A percentile compares a stretch with the other conserved stretches of the same genome.
Evolutionary conservation across 2,797 vertebrate genomes (phyloP).

Genomic region (Schizothorax lantsangensis): DNA sequence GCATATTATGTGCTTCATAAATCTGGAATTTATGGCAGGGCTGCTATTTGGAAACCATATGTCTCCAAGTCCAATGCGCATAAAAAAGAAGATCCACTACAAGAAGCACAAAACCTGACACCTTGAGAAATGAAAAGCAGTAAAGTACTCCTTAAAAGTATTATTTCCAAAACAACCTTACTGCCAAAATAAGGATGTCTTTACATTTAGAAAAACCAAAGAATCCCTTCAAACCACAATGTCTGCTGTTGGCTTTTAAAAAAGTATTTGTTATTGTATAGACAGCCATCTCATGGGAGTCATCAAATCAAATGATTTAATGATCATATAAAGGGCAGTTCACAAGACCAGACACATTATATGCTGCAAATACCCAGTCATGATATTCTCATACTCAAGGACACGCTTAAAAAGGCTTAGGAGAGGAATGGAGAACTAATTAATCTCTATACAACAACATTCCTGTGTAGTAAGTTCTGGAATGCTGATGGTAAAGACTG

Average conservation of each 20-base stretch:
- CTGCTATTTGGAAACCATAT: background rate
- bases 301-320: background rate
- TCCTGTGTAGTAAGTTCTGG: background rate
- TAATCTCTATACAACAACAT: background rate
- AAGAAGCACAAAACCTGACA: background rate
- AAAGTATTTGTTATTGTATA: background rate
- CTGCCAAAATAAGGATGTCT: background rate
- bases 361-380: background rate
- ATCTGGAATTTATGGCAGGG: background rate
- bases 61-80: background rate
- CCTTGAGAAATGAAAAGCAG: background rate
- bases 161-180: background rate
- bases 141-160: background rate
- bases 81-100: background rate
- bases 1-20: background rate
- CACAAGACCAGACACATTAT: background rate
- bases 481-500: too few relatives aligned
- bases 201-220: background rate
- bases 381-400: background rate
- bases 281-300: background rate
- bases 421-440: too few relatives aligned
- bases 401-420: too few relatives aligned
- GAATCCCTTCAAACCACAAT: background rate
- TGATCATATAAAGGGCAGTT: background rate
- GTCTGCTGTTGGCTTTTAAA: background rate